Conservation (phyloP, 2,113 vertebrate species). For the Percina caprodes region DNA sequence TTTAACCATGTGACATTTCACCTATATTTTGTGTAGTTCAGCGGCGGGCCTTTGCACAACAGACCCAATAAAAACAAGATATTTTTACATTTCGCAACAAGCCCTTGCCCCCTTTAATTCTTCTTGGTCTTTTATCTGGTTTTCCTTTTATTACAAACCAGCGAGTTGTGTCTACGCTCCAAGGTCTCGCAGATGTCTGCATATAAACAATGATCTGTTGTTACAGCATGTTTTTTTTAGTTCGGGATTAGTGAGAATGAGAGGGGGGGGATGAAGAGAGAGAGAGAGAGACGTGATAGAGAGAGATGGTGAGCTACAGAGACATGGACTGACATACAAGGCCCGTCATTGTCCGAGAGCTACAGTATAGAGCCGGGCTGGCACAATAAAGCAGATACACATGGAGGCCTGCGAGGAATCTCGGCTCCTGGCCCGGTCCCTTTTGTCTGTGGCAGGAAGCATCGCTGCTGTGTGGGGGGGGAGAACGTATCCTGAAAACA, state of each 20-base stretch:
- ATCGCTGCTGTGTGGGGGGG: background rate
- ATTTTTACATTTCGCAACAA: background rate
- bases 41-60: background rate
- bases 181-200: constrained; percentile 7
- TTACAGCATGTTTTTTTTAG: background rate
- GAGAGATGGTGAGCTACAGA: constrained; percentile 27
- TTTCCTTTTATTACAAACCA: background rate
- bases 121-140: background rate
- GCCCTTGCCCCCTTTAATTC: background rate
- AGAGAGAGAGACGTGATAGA: constrained; percentile 1
- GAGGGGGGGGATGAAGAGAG: background rate
- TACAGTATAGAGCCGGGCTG: background rate
- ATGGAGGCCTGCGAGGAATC: constrained; percentile 39
- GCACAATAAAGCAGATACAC: constrained; percentile 43
- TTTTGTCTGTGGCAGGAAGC: constrained; percentile 53
- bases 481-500: constrained; percentile 16
- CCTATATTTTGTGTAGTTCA: background rate
- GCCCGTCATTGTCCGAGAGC: constrained; percentile 44
- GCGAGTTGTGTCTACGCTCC: background rate
- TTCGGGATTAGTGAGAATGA: background rate
- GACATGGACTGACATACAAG: constrained; percentile 44
- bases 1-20: background rate
- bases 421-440: constrained; percentile 25
- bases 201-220: constrained; percentile 13
- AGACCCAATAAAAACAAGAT: background rate